Evolutionary conservation across 2,888 invertebrate genomes (phyloP).

Genomic region (Synergus itoensis): DNA sequence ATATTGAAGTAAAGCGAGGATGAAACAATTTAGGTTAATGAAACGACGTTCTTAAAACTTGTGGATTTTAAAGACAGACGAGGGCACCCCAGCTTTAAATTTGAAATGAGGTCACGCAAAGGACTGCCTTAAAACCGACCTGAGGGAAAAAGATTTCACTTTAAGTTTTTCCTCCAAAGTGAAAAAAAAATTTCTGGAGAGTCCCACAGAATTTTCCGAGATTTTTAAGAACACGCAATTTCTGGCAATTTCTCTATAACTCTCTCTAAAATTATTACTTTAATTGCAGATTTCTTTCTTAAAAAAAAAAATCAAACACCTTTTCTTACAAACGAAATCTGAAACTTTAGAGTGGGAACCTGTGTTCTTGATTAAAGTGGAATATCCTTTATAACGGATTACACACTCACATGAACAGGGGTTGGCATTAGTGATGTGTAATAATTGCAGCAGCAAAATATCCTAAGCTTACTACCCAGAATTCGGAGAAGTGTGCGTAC

Average conservation of each 20-base stretch:
- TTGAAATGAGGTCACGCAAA: constrained; percentile 31
- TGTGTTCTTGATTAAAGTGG: constrained; percentile 19
- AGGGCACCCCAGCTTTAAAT: constrained; percentile 27
- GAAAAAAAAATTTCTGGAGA: not conserved
- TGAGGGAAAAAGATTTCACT: constrained; percentile 6
- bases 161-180: not conserved
- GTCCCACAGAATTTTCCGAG: not conserved
- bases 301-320: not conserved
- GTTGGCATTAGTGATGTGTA: constrained; percentile 14
- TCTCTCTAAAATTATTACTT: not conserved
- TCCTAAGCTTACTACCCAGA: constrained; percentile 40
- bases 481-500: constrained; percentile 20
- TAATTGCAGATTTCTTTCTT: not conserved
- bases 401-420: not conserved
- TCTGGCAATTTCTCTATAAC: not conserved
- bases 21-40: constrained; percentile 34
- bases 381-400: constrained; percentile 7
- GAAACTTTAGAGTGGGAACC: not conserved
- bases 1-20: constrained; percentile 1
- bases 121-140: constrained; percentile 23
- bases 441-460: constrained; percentile 31
- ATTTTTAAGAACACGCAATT: not conserved
- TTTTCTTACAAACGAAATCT: not conserved
- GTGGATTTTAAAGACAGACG: constrained; percentile 29
- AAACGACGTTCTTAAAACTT: constrained; percentile 21